These are phyloP conservation scores for Origma solitaria DNA, from an alignment of 2,113 vertebrate genomes.

Conservation along the genomic window DNA sequence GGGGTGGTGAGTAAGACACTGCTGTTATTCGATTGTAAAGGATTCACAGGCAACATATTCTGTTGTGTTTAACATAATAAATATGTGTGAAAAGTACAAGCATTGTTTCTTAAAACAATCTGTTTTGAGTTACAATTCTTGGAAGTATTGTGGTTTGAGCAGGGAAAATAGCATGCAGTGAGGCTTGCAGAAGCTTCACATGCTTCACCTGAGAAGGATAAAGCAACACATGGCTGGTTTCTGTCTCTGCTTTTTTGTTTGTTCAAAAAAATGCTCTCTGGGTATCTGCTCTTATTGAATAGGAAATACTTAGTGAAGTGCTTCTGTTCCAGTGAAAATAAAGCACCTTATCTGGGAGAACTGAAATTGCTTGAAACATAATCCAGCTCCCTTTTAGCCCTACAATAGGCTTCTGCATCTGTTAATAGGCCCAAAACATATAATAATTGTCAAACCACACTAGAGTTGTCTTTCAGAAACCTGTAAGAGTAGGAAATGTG, in stretches of 20 bases:
- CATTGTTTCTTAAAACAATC: neutral
- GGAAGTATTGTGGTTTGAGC: neutral
- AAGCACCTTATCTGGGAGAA: neutral
- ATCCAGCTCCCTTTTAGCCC: neutral
- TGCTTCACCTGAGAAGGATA: neutral
- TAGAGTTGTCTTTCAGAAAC: neutral
- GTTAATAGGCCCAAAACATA: neutral
- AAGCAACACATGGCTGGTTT: neutral
- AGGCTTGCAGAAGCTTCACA: neutral
- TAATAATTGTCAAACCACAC: neutral
- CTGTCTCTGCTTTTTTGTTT: neutral
- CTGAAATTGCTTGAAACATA: neutral
- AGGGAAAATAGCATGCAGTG: neutral
- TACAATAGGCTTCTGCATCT: neutral
- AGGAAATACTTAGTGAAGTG: neutral
- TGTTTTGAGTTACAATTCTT: neutral
- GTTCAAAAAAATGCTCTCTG: neutral
- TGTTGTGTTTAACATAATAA: no score
- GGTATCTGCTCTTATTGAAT: neutral
- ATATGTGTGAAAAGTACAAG: neutral
- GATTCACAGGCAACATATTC: neutral
- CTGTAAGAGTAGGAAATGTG: neutral
- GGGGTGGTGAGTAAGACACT: neutral
- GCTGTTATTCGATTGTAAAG: neutral
- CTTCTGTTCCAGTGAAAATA: neutral